Evolutionary conservation across 2,113 vertebrate species (phyloP).

Genomic region (Corythornis madagascariensis): DNA sequence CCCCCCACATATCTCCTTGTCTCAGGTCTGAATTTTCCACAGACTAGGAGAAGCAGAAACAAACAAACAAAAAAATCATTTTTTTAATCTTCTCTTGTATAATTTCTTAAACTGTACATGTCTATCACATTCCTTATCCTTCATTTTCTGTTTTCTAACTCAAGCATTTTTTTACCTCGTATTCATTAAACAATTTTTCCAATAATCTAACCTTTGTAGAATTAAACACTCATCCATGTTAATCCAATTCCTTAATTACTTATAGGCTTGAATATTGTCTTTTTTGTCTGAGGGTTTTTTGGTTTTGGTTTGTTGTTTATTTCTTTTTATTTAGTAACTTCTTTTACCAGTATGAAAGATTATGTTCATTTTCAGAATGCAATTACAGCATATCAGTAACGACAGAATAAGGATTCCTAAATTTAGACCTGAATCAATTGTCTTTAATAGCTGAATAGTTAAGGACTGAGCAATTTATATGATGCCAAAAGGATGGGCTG

Average conservation of each 20-base stretch:
- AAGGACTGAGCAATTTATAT: background rate
- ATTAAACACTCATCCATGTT: background rate
- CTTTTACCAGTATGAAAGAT: background rate
- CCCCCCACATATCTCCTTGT: accelerated
- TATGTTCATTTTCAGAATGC: background rate
- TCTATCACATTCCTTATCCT: background rate
- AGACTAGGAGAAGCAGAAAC: background rate
- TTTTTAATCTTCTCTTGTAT: background rate
- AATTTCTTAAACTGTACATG: background rate
- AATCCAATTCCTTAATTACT: background rate
- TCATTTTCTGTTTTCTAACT: background rate
- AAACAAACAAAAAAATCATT: background rate
- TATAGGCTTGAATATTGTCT: background rate
- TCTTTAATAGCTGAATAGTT: background rate
- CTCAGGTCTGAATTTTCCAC: background rate
- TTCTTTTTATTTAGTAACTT: background rate
- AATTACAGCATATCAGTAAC: background rate
- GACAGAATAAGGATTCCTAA: background rate
- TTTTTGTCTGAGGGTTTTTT: background rate
- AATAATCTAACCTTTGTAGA: background rate
- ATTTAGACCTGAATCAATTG: background rate
- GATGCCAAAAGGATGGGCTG: background rate
- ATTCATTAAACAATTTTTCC: background rate
- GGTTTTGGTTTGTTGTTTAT: background rate
- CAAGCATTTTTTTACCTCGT: background rate